A percentile compares a stretch with the other conserved stretches of the same genome.
These are phyloP conservation scores for Armadillidium nasatum DNA, from an alignment of 1,140 invertebrate genomes.

Conservation along the genomic window DNA sequence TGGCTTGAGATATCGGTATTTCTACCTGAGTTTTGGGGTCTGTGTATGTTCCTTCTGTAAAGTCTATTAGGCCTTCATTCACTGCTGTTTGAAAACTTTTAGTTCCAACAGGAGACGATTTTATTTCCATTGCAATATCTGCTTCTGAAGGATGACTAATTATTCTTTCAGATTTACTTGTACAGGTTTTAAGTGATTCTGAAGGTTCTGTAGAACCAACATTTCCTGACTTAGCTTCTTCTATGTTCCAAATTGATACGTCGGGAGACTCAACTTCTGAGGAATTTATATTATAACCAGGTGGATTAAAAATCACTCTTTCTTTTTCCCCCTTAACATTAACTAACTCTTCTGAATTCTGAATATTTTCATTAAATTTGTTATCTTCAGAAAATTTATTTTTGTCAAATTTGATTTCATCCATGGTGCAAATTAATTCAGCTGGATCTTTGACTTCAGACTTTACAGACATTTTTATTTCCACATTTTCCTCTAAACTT, in stretches of 20 bases:
- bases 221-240: no score
- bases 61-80: constrained; percentile 62
- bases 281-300: constrained; percentile 72
- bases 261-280: constrained; percentile 58
- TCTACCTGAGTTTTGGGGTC: constrained; percentile 63
- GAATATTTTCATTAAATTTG: no score
- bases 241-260: no score
- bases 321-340: no score
- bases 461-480: neutral
- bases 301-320: constrained; percentile 51
- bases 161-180: no score
- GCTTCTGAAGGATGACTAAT: no score
- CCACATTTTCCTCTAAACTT: no score
- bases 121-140: no score
- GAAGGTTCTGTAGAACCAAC: no score
- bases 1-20: constrained; percentile 61
- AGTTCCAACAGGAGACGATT: no score
- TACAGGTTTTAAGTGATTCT: no score
- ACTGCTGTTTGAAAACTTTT: constrained; percentile 51
- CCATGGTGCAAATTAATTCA: constrained; percentile 67
- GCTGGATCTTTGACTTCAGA: constrained; percentile 63
- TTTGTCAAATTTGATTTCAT: constrained; percentile 60
- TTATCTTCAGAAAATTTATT: constrained; percentile 53
- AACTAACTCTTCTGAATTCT: no score
- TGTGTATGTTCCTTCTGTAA: constrained; percentile 61